Base-by-base conservation (phyloP, 2,888 invertebrate genomes). In the Pemphredon lugubris region DNA sequence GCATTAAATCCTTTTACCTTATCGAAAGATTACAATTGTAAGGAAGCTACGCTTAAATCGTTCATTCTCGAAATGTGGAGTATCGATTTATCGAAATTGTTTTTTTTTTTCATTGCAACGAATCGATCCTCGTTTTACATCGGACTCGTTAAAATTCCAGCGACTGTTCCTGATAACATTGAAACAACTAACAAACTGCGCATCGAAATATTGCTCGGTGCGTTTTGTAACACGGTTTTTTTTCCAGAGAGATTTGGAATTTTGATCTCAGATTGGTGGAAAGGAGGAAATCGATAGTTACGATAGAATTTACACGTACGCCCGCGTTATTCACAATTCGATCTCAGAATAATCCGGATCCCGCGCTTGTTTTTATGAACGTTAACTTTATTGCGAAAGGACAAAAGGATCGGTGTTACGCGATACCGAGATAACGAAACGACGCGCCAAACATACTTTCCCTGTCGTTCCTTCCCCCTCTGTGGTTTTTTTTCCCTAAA, bases 321-420 rank as follows among this genome's bases (percentile, higher is more conserved):
- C 4, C 34, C 34, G 34, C n/a, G n/a, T n/a, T 4, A 34, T 34
- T 26, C 26, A 7, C 34, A 34, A 34, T 34, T 34, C n/a, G 34
- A 34, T 34, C 34, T 34, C 11, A 34, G n/a, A 34, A 34, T 34
- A n/a, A 34, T 34, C 34, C n/a, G 34, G 34, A 34, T n/a, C 34
- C n/a, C n/a, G 34, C 34, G n/a, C n/a, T 3, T 3, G 34, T n/a
- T 9, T n/a, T 4, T 4, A 11, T n/a, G 2, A 34, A n/a, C 0
- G n/a, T 4, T 34, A 34, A 34, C 34, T 34, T 34, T 34, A n/a
- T 34, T 34, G 3, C 9, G n/a, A n/a, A 34, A n/a, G n/a, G n/a
- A 34, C 34, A 34, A 34, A 34, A 34, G 34, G 34, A 34, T 34
- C 9, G n/a, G n/a, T n/a, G 34, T 34, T 34, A 11, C 34, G 34